Evolutionary conservation across 2,888 invertebrate genomes (phyloP), one percentile per base, ranked within the genome.

Genomic region (Pterobdella sp.): DNA sequence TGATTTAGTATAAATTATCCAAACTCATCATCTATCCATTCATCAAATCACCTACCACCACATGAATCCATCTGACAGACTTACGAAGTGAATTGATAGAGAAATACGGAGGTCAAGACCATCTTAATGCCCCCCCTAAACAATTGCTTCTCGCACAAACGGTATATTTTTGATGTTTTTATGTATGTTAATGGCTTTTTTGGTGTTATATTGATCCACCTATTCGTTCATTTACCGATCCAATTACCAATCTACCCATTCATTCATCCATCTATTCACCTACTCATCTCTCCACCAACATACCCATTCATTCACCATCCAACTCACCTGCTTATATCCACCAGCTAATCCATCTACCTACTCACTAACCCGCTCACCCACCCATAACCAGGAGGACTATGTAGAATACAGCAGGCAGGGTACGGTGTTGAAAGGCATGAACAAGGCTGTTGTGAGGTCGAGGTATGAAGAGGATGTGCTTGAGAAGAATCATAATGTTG

Each of bases 381-480:
- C 52, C 32, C n/a, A 29, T 26, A 37, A 68, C 31, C 78, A 84
- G 84, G 98, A 98, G 82, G 89, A 92, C 80, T 98, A 97, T 84
- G 89, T 93, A 0, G 93, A 95, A 81, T 98, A 97, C 86, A 94
- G 94, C 36, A 86, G 95, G 72, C 91, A 92, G 78, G 98, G 98
- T 0, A 92, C 93, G 77, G 79, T 86, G 10, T 80, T 86, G 72
- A 85, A 85, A 84, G 96, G 96, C 0, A 90, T 91, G 74, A 96
- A 97, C 82, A 92, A 92, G 80, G 90, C 90, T 75, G 86, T 90
- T 0, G 89, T 94, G 7, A 88, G 90, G 84, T 93, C 88, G 26
- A 90, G 90, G 80, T 98, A 95, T 83, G 94, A 94, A 81, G 98
- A 98, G 84, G 96, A 98, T 83, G 88, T 92, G 29, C 88, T 89